These are phyloP conservation scores for Eriosoma lanigerum DNA, from an alignment of 1,140 invertebrate species.

Conservation along the genomic window DNA sequence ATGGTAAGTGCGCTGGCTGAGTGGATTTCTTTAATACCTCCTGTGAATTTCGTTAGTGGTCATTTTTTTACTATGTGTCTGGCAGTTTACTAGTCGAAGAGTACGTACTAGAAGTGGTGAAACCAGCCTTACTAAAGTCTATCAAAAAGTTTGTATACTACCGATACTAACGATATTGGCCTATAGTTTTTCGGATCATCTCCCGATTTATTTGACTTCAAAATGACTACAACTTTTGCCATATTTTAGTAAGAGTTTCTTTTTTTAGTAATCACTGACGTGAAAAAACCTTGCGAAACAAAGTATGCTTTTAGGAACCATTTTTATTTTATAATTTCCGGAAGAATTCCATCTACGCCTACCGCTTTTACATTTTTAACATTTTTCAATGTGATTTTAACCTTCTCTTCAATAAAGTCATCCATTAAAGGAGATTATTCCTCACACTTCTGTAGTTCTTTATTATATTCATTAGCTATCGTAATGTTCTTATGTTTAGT, in stretches of 20 bases:
- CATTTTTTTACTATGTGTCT: constrained; percentile 22
- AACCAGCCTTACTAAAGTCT: constrained; percentile 9
- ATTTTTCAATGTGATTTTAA: not conserved
- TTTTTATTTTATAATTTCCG: constrained; percentile 1
- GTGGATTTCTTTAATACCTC: constrained; percentile 28
- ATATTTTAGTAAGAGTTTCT: constrained; percentile 1
- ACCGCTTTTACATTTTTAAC: constrained; percentile 13
- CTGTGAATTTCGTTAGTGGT: not conserved
- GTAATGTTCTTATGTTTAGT: not conserved
- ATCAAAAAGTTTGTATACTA: constrained; percentile 24
- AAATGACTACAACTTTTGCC: not conserved
- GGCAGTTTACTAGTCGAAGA: constrained; percentile 16
- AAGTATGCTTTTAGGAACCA: constrained; percentile 9
- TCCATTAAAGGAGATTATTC: constrained; percentile 5
- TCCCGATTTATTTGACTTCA: not conserved
- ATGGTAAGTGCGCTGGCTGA: not conserved
- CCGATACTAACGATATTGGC: constrained; percentile 14
- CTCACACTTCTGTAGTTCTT: not conserved
- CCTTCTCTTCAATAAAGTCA: not conserved
- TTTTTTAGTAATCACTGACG: not conserved
- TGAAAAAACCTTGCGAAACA: constrained; percentile 9
- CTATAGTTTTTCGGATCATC: constrained; percentile 22
- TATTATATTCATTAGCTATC: not conserved
- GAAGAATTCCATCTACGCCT: constrained; percentile 10
- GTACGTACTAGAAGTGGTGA: constrained; percentile 20